These are phyloP conservation scores for Drosophila obscura DNA, from an alignment of 1,140 invertebrate species.

Conservation along the genomic window DNA sequence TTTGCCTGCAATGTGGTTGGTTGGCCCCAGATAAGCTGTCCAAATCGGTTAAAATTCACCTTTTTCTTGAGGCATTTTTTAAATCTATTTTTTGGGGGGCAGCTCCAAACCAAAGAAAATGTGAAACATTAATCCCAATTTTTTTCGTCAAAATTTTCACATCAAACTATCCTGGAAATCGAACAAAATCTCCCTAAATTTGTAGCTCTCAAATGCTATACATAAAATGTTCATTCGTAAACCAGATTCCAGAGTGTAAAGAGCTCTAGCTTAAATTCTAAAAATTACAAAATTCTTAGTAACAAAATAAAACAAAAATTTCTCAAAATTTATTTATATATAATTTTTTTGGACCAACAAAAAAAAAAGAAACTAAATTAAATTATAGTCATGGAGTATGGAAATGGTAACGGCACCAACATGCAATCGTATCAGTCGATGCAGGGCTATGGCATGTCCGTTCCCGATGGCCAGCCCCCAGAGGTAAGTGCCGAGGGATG, in stretches of 20 bases:
- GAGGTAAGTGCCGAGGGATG: constrained; percentile 22
- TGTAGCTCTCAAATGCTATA: rapidly evolving
- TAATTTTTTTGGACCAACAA: constrained; percentile 1
- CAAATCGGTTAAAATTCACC: constrained; percentile 32
- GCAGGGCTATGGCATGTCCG: constrained; percentile 45
- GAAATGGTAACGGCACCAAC: constrained; percentile 31
- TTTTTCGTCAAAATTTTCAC: not conserved
- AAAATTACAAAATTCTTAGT: constrained; percentile 34
- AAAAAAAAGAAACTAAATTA: not conserved
- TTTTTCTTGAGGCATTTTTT: not conserved
- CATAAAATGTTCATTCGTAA: constrained; percentile 11
- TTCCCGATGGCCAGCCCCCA: constrained; percentile 36
- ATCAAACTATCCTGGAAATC: constrained; percentile 40
- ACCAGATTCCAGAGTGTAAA: constrained; percentile 55
- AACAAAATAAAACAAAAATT: constrained; percentile 6
- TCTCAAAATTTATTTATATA: constrained; percentile 17
- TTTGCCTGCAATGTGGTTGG: constrained; percentile 49
- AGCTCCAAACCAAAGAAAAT: no score
- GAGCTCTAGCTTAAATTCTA: constrained; percentile 17
- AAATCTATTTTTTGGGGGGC: no score
- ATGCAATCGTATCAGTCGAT: constrained; percentile 36
- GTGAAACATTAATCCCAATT: no score
- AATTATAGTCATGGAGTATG: constrained; percentile 54
- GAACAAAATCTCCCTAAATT: not conserved
- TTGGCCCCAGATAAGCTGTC: constrained; percentile 53